Evolutionary conservation across 2,888 invertebrate species (phyloP), one percentile per base, ranked within the genome.

Genomic region (Standfussiana lucernea): DNA sequence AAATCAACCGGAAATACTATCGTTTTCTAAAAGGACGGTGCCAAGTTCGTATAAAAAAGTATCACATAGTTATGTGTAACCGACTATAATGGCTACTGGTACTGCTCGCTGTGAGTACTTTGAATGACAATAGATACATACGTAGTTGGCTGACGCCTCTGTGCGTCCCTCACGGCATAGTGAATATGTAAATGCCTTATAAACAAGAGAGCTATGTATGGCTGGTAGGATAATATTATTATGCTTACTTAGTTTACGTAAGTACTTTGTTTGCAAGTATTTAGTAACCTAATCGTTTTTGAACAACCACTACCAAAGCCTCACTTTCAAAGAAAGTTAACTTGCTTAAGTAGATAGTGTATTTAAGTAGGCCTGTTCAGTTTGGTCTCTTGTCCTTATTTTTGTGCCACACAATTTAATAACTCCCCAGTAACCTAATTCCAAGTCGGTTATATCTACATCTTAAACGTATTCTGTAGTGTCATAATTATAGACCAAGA

Each of bases 41-140:
- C 84, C 86, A 84, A 84, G 82, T 79, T 65, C 82, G 35, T 59
- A 75, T 61, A 50, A 83, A 77, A 77, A 70, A 75, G 28, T 82
- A 65, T 66, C 32, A 24, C n/a, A 15, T 35, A 53, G 2, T 37
- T 2, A 59, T 78, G 40, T 78, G 62, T 66, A 84, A 84, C 8
- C n/a, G 42, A 64, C 86, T 84, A 75, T 78, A 84, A 82, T 64
- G 1, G 21, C 18, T 62, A 45, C 3, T 65, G 11, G 11, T 61
- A n/a, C n/a, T n/a, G n/a, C n/a, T n/a, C n/a, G n/a, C n/a, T n/a
- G n/a, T 69, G 50, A 62, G 24, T 64, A 42, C 59, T 72, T 61
- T 37, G 40, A 72, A 68, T 78, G 50, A 42, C 5, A 70, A 15
- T 35, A 47, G 37, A 62, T 76, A 47, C 7, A 47, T 75, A 69